A percentile compares a stretch with the other conserved stretches of the same genome.
phyloP scores from a whole-genome alignment of 2,797 vertebrate genomes.

The Gallinago stenura region DNA sequence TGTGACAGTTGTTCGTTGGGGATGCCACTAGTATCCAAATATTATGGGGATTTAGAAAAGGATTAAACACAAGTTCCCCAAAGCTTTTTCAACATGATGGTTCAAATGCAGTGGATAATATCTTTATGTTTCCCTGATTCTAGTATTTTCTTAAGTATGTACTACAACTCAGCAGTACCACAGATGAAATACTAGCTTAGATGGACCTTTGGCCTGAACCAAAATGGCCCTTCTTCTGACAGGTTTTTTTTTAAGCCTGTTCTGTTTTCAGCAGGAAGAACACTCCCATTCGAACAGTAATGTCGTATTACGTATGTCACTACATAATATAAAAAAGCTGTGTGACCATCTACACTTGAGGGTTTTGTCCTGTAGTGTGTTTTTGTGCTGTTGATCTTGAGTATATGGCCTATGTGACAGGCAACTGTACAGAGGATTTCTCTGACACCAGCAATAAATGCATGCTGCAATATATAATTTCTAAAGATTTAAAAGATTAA shows the following conservation, averaged over 20 bases:
- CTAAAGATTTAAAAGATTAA: not conserved
- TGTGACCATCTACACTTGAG: not conserved
- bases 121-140: not conserved
- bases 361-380: not conserved
- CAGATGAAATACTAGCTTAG: not conserved
- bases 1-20: not conserved
- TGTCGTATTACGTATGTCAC: not conserved
- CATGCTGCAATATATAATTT: not conserved
- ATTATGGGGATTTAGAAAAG: not conserved
- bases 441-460: not conserved
- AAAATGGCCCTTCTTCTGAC: not conserved
- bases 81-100: not conserved
- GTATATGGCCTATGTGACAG: too few species aligned
- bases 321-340: not conserved
- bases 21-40: not conserved
- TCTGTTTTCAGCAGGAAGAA: not conserved
- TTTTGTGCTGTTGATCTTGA: not conserved
- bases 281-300: not conserved
- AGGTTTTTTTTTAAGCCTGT: not conserved
- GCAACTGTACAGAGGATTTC: not conserved
- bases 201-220: not conserved
- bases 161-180: not conserved
- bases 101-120: not conserved
- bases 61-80: not conserved
- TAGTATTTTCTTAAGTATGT: not conserved